Conservation (phyloP, 2,888 invertebrate genomes). For the Girardia tigrina region DNA sequence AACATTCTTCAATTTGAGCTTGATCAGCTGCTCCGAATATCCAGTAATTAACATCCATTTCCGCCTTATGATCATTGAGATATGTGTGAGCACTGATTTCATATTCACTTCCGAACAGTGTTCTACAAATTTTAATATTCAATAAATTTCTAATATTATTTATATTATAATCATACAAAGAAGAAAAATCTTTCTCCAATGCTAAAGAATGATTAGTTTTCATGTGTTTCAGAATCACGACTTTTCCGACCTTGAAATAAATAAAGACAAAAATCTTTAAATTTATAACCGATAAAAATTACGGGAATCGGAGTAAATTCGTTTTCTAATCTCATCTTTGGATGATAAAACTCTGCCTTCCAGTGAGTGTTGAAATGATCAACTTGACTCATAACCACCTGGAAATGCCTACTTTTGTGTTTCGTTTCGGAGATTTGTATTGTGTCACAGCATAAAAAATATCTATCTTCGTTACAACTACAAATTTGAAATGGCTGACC, state of each 20-base stretch:
- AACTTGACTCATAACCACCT: slow-evolving; percentile 42
- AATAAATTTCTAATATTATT: background rate
- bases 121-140: slow-evolving; percentile 39
- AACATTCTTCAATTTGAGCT: background rate
- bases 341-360: slow-evolving; percentile 44
- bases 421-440: slow-evolving; percentile 38
- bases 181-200: slow-evolving; percentile 42
- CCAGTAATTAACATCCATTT: slow-evolving; percentile 47
- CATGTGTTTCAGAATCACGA: slow-evolving; percentile 43
- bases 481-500: slow-evolving; percentile 43
- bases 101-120: slow-evolving; percentile 45
- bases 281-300: slow-evolving; percentile 33
- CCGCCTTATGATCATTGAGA: slow-evolving; percentile 47
- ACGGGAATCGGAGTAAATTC: slow-evolving; percentile 45
- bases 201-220: slow-evolving; percentile 46
- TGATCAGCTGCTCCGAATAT: slow-evolving; percentile 38
- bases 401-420: slow-evolving; percentile 45
- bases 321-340: slow-evolving; percentile 45
- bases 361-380: slow-evolving; percentile 44
- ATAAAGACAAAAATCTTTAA: background rate
- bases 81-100: slow-evolving; percentile 45
- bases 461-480: slow-evolving; percentile 32
- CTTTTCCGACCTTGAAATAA: slow-evolving; percentile 10
- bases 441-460: slow-evolving; percentile 27
- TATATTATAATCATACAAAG: slow-evolving; percentile 39